These are phyloP conservation scores for Brachystomella parvula DNA, from an alignment of 1,140 invertebrate species.

Conservation along the genomic window DNA sequence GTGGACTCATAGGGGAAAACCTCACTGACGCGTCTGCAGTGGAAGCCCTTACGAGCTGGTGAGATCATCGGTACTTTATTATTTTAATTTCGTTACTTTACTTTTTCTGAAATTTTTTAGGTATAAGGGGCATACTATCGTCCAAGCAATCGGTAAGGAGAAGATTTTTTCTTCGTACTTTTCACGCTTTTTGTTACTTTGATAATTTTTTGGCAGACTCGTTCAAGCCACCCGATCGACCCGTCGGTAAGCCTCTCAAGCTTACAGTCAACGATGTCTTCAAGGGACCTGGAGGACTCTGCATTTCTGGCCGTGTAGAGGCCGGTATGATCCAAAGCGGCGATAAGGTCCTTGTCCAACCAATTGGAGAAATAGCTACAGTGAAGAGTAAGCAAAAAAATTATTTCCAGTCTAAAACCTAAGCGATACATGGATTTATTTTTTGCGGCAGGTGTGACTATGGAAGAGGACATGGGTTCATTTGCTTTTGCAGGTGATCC, in stretches of 20 bases:
- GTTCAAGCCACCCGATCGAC: constrained; percentile 72
- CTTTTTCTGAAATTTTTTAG: no score
- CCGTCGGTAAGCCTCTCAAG: constrained; percentile 82
- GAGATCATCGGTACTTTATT: no score
- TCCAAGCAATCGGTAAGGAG: constrained; percentile 67
- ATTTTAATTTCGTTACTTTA: no score
- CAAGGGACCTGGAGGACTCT: constrained; percentile 82
- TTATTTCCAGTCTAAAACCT: not conserved
- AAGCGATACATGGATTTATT: not conserved
- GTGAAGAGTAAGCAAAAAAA: constrained; percentile 55
- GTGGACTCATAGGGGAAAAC: constrained; percentile 90
- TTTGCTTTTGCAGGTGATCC: constrained; percentile 92
- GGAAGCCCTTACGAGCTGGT: constrained; percentile 66
- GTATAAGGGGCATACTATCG: constrained; percentile 68
- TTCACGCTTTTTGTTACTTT: no score
- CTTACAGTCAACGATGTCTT: constrained; percentile 89
- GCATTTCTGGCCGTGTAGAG: constrained; percentile 81
- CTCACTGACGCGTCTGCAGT: constrained; percentile 62
- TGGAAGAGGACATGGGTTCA: constrained; percentile 62
- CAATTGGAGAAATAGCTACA: constrained; percentile 65
- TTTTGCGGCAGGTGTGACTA: constrained; percentile 49
- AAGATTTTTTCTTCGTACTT: not conserved
- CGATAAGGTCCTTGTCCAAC: constrained; percentile 82
- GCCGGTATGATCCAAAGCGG: constrained; percentile 75
- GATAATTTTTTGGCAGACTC: constrained; percentile 50